These are phyloP conservation scores for Ptiloglossa arizonensis DNA, from an alignment of 1,140 invertebrate species.

Conservation along the genomic window DNA sequence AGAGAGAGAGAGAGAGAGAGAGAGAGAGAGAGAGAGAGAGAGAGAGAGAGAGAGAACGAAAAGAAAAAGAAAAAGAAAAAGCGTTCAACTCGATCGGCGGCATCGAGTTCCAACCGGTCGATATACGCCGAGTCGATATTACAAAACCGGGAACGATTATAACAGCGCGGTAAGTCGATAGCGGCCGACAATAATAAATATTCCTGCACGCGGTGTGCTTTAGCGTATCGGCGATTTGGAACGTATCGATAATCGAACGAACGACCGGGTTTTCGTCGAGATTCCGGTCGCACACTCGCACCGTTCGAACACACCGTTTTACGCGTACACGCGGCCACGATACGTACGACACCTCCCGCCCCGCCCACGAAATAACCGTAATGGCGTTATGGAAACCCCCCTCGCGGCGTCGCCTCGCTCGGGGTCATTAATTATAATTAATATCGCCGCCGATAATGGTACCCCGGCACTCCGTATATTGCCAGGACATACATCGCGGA, in stretches of 20 bases:
- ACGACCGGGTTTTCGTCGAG: slow-evolving; percentile 20
- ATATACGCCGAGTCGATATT: slow-evolving; percentile 18
- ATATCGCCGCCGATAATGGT: slow-evolving; percentile 60
- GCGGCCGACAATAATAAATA: slow-evolving; percentile 53
- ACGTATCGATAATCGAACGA: slow-evolving; percentile 55
- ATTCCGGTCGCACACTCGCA: background rate
- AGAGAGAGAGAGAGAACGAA: background rate
- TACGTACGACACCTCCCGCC: background rate
- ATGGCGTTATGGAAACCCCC: slow-evolving; percentile 27
- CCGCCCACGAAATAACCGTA: slow-evolving; percentile 25
- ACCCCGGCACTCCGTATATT: slow-evolving; percentile 34
- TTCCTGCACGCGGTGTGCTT: slow-evolving; percentile 29
- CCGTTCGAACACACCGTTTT: background rate
- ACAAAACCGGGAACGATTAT: slow-evolving; percentile 45
- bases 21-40: background rate
- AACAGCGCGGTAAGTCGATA: slow-evolving; percentile 50
- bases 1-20: background rate
- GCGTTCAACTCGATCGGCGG: slow-evolving; percentile 6
- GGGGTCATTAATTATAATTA: slow-evolving; percentile 65
- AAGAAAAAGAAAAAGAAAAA: background rate
- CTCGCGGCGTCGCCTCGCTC: too few species aligned
- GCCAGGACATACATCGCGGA: slow-evolving; percentile 15
- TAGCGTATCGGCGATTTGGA: slow-evolving; percentile 34
- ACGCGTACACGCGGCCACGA: background rate
- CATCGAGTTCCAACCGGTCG: slow-evolving; percentile 39